phyloP scores from a whole-genome alignment of 2,113 vertebrate genomes.

The Xiphias gladius region DNA sequence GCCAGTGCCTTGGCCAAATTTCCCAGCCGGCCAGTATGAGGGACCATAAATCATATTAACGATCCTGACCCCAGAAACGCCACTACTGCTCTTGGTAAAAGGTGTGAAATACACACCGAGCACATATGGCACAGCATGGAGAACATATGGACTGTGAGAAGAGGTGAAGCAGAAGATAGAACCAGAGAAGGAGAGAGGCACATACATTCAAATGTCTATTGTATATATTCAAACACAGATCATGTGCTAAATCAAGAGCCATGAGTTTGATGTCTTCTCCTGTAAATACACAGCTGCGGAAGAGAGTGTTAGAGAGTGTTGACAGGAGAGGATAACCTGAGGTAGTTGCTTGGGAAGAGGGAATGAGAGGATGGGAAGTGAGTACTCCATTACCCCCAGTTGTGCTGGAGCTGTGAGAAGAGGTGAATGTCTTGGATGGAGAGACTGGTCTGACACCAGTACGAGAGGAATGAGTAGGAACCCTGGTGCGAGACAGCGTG shows the following conservation, averaged over 20 bases:
- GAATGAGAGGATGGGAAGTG: constrained; percentile 26
- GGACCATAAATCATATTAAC: constrained; percentile 74
- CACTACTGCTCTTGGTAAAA: constrained; percentile 45
- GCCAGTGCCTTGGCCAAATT: constrained; percentile 60
- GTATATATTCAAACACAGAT: constrained; percentile 20
- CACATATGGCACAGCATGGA: constrained; percentile 58
- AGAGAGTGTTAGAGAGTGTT: not conserved
- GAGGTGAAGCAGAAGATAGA: constrained; percentile 19
- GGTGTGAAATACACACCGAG: constrained; percentile 59
- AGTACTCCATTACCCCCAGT: constrained; percentile 76
- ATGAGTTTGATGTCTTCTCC: constrained; percentile 40
- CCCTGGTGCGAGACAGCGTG: constrained; percentile 33
- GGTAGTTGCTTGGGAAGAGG: constrained; percentile 31
- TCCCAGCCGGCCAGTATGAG: constrained; percentile 47
- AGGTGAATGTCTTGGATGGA: constrained; percentile 68
- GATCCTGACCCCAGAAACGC: constrained; percentile 48
- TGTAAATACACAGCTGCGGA: constrained; percentile 37
- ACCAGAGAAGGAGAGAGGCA: not conserved
- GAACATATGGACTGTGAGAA: constrained; percentile 30
- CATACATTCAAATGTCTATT: constrained; percentile 31
- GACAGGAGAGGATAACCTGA: constrained; percentile 44
- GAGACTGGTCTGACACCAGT: constrained; percentile 59
- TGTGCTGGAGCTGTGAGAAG: constrained; percentile 69
- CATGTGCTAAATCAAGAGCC: constrained; percentile 12
- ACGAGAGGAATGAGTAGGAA: constrained; percentile 55